Evolutionary conservation across 1,140 invertebrate genomes (phyloP), one percentile per base, ranked within the genome.

Genomic region (Tetraneura akinire): DNA sequence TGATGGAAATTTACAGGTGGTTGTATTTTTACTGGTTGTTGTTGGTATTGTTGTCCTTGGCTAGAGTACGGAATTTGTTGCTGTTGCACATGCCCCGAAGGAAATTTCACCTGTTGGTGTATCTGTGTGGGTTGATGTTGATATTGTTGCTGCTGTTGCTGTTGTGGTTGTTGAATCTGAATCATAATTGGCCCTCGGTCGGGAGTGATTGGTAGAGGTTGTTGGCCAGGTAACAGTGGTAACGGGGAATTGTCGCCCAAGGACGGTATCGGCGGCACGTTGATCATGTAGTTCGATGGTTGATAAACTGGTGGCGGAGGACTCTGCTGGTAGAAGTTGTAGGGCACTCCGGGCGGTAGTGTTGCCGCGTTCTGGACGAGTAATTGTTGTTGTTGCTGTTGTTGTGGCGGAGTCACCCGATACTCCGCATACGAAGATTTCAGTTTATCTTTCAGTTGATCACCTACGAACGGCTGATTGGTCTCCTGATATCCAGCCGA

Each of bases 11-110:
- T 37, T 37, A 18, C 74, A 9, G 74, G 74, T 0, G 55, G 55
- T 26, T 78, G 74, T 6, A 78, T 21, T 55, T 37, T 78, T 0
- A 78, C 74, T 16, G 74, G 74, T 13, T 78, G 74, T 11, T 78
- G 74, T 62, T 60, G 74, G 21, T 78, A 78, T n/a, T 78, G 74
- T 62, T 78, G 74, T 45, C 6, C 68, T 68, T 51, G 68, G 11
- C 68, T 26, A 16, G 68, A 23, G 3, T n/a, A 1, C 3, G 26
- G 68, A 18, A n/a, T 29, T 16, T 60, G 74, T 11, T 76, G 53
- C 42, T 76, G 64, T 47, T 70, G 66, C 49, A 37, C 32, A 47
- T 42, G 70, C 3, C 62, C 62, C n/a, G 55, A 32, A 11, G 73
- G 32, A 29, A 76, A 23, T 11, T 53, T 76, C 18, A 42, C 14